Percentiles rank a stretch among this genome's conserved stretches.
phyloP scores from a whole-genome alignment of 2,113 vertebrate species.

The Epinephelus fuscoguttatus region DNA sequence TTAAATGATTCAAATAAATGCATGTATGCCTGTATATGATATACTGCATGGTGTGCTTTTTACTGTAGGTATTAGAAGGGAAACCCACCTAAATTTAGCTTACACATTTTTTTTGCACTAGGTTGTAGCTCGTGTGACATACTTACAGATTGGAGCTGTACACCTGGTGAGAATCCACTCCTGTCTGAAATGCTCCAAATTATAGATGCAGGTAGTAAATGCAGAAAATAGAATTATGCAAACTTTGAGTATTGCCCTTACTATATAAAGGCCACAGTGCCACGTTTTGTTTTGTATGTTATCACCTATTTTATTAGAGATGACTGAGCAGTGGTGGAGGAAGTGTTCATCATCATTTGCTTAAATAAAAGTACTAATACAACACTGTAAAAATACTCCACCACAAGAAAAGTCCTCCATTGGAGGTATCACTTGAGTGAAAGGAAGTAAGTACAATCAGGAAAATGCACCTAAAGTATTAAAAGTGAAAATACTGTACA shows the following conservation, averaged over 20 bases:
- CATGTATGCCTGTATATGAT: constrained; percentile 10
- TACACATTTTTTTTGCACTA: constrained; percentile 31
- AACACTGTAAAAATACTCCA: no score
- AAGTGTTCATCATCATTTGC: no score
- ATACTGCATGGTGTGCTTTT: constrained; percentile 19
- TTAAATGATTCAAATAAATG: constrained; percentile 27
- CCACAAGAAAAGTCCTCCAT: no score
- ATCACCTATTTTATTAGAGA: not conserved
- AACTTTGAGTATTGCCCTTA: constrained; percentile 1
- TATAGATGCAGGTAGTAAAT: constrained; percentile 5
- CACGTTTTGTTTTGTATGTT: not conserved
- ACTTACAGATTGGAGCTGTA: constrained; percentile 20
- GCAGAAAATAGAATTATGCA: not conserved
- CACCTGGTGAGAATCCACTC: constrained; percentile 15
- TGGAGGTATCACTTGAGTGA: no score
- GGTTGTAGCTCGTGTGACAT: constrained; percentile 20
- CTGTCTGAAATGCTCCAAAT: not conserved
- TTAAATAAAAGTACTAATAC: no score
- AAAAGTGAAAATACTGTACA: no score
- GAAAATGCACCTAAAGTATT: no score
- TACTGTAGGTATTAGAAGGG: constrained; percentile 17
- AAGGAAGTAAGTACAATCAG: no score
- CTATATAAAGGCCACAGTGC: not conserved
- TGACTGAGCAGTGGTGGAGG: no score
- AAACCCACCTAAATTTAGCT: constrained; percentile 27